A percentile compares a stretch with the other conserved stretches of the same genome.
phyloP scores from a whole-genome alignment of 2,113 vertebrate genomes.

The Dasypus novemcinctus region DNA sequence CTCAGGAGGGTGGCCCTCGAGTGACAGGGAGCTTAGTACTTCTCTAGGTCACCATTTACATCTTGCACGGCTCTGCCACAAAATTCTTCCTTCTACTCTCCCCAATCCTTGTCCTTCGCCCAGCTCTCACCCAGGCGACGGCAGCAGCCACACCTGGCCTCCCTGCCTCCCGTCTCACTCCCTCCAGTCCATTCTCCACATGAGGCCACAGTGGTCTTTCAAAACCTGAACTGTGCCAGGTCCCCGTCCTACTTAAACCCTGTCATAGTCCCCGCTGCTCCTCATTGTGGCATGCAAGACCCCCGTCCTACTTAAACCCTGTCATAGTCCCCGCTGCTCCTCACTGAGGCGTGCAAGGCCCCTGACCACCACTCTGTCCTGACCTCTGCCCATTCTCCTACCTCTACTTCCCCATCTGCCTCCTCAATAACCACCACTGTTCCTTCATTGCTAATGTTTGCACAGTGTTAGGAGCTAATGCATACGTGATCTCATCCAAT shows the following conservation, averaged over 20 bases:
- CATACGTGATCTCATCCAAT: background rate
- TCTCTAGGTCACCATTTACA: background rate
- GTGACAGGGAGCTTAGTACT: background rate
- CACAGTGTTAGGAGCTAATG: background rate
- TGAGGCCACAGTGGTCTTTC: too few species aligned
- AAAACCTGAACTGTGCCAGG: too few species aligned
- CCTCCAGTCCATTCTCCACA: too few species aligned
- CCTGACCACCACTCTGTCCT: background rate
- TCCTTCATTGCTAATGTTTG: background rate
- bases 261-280: background rate
- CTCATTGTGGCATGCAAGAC: background rate
- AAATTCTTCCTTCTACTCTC: background rate
- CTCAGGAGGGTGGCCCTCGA: background rate
- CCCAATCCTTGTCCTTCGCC: background rate
- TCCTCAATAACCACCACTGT: background rate
- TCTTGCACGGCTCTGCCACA: background rate
- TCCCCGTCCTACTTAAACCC: background rate
- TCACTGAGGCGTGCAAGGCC: background rate
- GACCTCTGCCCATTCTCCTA: background rate
- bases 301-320: background rate
- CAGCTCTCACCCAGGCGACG: background rate
- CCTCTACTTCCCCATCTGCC: background rate
- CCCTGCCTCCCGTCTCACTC: background rate
- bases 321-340: background rate
- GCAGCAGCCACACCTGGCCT: background rate